Percentiles rank a stretch among this genome's conserved stretches.
These are phyloP conservation scores for Arnoldichthys spilopterus DNA, from an alignment of 2,797 vertebrate species.

Conservation along the genomic window DNA sequence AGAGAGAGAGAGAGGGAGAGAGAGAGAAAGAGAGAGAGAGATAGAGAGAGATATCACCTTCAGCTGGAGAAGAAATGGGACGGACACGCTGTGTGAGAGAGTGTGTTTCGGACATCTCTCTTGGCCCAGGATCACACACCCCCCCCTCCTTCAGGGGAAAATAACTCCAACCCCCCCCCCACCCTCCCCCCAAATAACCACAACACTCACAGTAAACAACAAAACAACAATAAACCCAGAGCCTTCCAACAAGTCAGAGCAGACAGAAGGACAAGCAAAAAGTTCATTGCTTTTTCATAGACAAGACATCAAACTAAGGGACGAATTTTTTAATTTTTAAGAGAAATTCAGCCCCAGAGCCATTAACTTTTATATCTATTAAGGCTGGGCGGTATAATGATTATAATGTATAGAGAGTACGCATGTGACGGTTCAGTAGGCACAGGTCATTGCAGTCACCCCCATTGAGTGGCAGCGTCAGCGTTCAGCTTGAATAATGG, in stretches of 20 bases:
- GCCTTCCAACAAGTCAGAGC: background rate
- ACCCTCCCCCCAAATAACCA: slow-evolving; percentile 41
- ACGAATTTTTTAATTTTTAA: no score
- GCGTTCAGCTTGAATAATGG: no score
- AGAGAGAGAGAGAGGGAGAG: slow-evolving; percentile 59
- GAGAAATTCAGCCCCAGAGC: no score
- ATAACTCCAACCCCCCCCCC: slow-evolving; percentile 54
- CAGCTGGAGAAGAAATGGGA: slow-evolving; percentile 87
- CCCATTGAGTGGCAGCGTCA: no score
- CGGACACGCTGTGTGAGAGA: slow-evolving; percentile 70
- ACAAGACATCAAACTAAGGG: background rate
- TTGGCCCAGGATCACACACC: slow-evolving; percentile 70
- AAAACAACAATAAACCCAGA: slow-evolving; percentile 32
- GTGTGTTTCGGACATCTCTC: slow-evolving; percentile 62
- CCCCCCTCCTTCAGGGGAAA: slow-evolving; percentile 81
- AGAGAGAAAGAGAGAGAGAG: slow-evolving; percentile 66
- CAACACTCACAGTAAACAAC: slow-evolving; percentile 52
- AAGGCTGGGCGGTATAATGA: no score
- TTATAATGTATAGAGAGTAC: no score
- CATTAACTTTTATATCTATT: no score
- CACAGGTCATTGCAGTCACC: no score
- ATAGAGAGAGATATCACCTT: slow-evolving; percentile 82
- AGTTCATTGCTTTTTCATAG: background rate
- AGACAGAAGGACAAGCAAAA: background rate
- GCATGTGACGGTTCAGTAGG: no score